phyloP scores from a whole-genome alignment of 2,113 vertebrate genomes.

The Urocynchramus pylzowi region DNA sequence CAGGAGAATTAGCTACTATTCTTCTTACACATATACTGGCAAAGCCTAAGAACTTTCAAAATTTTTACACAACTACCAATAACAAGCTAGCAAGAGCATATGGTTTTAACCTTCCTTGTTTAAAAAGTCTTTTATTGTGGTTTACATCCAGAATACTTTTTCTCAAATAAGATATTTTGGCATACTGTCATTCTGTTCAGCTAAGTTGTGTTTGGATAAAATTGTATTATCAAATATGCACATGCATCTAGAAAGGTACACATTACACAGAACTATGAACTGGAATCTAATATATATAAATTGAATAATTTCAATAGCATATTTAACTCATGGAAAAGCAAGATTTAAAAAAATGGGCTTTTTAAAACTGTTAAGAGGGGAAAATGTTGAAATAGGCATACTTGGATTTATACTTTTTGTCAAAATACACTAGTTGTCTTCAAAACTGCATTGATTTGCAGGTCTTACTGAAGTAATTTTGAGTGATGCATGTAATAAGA shows the following conservation, averaged over 20 bases:
- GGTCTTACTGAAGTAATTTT: neutral
- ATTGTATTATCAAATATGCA: neutral
- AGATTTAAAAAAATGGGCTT: accelerated
- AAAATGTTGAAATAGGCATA: neutral
- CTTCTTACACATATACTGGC: neutral
- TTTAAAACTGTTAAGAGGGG: accelerated
- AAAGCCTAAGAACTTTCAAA: neutral
- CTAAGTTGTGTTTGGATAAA: neutral
- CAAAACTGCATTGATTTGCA: neutral
- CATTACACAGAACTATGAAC: neutral
- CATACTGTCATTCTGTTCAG: neutral
- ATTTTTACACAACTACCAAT: neutral
- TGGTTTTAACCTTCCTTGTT: neutral
- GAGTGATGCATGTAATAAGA: neutral
- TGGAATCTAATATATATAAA: neutral
- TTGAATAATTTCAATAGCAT: neutral
- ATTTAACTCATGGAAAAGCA: neutral
- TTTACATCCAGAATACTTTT: neutral
- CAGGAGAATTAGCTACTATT: neutral
- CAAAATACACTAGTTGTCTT: neutral
- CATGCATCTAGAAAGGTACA: neutral
- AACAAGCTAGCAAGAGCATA: neutral
- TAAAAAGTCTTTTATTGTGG: neutral
- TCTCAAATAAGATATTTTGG: neutral
- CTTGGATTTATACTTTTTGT: neutral